Percentiles rank a stretch among this genome's conserved stretches.
phyloP scores from a whole-genome alignment of 1,140 invertebrate species.

The Brachionus manjavacas region DNA sequence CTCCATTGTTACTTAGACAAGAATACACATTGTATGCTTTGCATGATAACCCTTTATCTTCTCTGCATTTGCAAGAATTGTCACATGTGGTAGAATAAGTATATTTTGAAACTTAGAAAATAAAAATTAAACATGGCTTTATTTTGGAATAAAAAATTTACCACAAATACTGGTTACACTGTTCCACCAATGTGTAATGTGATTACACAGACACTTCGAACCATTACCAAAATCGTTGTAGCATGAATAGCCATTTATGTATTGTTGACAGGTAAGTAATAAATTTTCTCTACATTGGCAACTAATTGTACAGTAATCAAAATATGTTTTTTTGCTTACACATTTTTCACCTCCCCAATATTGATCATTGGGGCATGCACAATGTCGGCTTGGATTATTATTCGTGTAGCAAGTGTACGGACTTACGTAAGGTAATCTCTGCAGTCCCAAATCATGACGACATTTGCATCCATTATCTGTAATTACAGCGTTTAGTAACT shows the following conservation, averaged over 20 bases:
- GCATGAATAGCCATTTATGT: neutral
- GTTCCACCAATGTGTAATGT: neutral
- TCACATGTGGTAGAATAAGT: neutral
- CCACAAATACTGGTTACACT: neutral
- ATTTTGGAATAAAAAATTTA: neutral
- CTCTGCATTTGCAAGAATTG: neutral
- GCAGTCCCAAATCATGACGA: neutral
- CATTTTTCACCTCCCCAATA: conserved; percentile 17
- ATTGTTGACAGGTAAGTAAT: neutral
- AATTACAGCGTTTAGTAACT: neutral
- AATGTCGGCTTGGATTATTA: neutral
- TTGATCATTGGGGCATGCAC: neutral
- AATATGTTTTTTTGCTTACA: neutral
- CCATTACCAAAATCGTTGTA: neutral
- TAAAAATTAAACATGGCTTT: no score
- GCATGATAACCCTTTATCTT: neutral
- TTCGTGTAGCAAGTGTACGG: neutral
- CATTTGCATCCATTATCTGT: neutral
- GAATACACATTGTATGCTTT: neutral
- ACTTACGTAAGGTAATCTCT: neutral
- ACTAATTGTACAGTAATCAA: neutral
- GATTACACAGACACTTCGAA: neutral
- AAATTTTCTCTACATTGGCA: neutral
- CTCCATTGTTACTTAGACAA: neutral
- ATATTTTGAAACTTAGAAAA: neutral